phyloP scores from a whole-genome alignment of 2,888 invertebrate species.

The Melipona bicolor region DNA sequence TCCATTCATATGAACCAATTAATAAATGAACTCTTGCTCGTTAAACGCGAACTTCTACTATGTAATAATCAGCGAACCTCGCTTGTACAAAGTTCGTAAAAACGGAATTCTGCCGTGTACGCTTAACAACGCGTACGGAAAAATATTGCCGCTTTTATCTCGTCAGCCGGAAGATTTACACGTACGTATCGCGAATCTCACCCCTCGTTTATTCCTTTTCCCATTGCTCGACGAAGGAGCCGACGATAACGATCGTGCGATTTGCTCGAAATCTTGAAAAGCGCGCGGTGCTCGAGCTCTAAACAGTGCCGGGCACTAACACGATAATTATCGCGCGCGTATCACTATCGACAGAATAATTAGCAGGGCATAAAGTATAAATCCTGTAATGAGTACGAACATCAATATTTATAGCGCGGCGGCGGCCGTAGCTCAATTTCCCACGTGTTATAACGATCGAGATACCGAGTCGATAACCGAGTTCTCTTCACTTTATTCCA shows the following conservation, averaged over 20 bases:
- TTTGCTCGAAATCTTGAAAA: slow-evolving; percentile 3
- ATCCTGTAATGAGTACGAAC: slow-evolving; percentile 48
- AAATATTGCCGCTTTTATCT: too few relatives aligned
- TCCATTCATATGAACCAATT: too few relatives aligned
- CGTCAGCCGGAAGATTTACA: too few relatives aligned
- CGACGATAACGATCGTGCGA: slow-evolving; percentile 20
- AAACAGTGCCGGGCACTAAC: slow-evolving; percentile 13
- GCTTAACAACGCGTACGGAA: too few relatives aligned
- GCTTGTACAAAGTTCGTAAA: too few relatives aligned
- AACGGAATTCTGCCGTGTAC: too few relatives aligned
- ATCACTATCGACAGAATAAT: slow-evolving; percentile 33
- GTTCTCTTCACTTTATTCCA: slow-evolving; percentile 62
- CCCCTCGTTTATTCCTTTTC: neutral
- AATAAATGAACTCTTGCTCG: too few relatives aligned
- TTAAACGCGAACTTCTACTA: too few relatives aligned
- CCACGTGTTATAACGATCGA: slow-evolving; percentile 57
- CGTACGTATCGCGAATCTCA: neutral
- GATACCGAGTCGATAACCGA: slow-evolving; percentile 62
- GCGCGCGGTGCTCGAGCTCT: neutral
- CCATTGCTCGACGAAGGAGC: neutral
- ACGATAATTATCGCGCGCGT: slow-evolving; percentile 27
- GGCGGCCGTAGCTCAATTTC: slow-evolving; percentile 48
- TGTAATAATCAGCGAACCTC: too few relatives aligned
- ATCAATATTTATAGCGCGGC: slow-evolving; percentile 61
- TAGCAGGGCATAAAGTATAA: slow-evolving; percentile 22